A percentile compares a stretch with the other conserved stretches of the same genome.
Conservation (phyloP, 2,797 vertebrate genomes). For the Neomorphus geoffroyi region DNA sequence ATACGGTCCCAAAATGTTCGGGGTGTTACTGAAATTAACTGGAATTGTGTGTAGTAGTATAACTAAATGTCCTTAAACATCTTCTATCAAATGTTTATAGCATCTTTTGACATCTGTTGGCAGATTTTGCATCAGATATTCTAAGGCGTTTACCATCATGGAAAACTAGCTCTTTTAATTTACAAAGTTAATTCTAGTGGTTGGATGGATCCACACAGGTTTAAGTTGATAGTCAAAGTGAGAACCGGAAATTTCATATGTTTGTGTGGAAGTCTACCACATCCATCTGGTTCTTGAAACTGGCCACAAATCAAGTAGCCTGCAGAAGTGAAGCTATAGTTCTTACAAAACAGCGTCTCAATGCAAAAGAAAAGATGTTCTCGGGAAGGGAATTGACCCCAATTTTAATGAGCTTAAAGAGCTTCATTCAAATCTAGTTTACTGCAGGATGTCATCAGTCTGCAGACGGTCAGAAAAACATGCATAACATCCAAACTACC, state of each 20-base stretch:
- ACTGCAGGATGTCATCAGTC: neutral
- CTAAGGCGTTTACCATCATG: neutral
- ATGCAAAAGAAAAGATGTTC: neutral
- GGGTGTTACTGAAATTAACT: neutral
- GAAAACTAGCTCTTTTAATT: neutral
- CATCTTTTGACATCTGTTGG: neutral
- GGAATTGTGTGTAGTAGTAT: neutral
- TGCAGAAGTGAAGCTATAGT: accelerated
- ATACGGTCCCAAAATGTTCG: neutral
- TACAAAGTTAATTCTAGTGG: neutral
- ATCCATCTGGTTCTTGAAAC: neutral
- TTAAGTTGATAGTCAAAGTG: neutral
- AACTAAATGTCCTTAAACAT: neutral
- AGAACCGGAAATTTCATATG: neutral
- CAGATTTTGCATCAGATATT: neutral
- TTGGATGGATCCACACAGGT: neutral
- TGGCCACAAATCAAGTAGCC: neutral
- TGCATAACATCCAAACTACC: neutral
- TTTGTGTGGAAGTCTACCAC: neutral
- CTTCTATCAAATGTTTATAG: neutral
- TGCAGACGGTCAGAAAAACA: neutral
- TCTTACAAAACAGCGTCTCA: neutral
- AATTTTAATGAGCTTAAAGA: neutral
- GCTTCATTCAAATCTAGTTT: neutral
- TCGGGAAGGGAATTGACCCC: neutral